Percentiles rank a stretch among this genome's conserved stretches.
phyloP scores from a whole-genome alignment of 2,113 vertebrate genomes.

The Acrocephalus arundinaceus region DNA sequence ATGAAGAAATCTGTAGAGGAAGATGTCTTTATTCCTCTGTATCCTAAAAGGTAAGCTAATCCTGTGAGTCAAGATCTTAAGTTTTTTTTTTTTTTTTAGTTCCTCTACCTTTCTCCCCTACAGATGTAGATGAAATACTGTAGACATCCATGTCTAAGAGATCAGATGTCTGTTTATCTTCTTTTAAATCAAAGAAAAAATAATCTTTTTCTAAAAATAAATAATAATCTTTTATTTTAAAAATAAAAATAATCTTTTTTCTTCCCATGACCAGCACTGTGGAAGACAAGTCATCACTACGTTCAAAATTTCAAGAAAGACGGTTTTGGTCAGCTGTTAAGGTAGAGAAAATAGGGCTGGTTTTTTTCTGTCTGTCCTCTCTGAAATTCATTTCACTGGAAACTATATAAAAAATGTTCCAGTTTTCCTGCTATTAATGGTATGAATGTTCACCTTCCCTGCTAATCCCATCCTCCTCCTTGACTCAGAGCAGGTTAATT shows the following conservation, averaged over 20 bases:
- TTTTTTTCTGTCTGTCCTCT: not conserved
- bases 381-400: not conserved
- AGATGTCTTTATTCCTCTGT: conserved; percentile 92
- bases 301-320: conserved; percentile 83
- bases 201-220: not conserved
- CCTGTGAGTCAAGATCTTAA: not conserved
- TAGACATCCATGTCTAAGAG: not conserved
- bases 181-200: not conserved
- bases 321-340: conserved; percentile 88
- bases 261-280: conserved; percentile 68
- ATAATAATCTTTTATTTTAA: not conserved
- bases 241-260: not conserved
- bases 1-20: conserved; percentile 87
- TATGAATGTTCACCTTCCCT: too few species aligned
- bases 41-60: conserved; percentile 72
- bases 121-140: not conserved
- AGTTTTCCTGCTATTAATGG: not conserved
- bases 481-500: not conserved
- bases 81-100: not conserved
- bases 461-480: not conserved
- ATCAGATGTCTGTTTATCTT: not conserved
- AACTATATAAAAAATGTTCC: not conserved
- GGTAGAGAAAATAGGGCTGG: conserved; percentile 65
- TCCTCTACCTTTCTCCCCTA: not conserved
- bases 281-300: conserved; percentile 78